Base-by-base conservation (phyloP, 1,140 invertebrate genomes). In the Heterodera carotae region DNA sequence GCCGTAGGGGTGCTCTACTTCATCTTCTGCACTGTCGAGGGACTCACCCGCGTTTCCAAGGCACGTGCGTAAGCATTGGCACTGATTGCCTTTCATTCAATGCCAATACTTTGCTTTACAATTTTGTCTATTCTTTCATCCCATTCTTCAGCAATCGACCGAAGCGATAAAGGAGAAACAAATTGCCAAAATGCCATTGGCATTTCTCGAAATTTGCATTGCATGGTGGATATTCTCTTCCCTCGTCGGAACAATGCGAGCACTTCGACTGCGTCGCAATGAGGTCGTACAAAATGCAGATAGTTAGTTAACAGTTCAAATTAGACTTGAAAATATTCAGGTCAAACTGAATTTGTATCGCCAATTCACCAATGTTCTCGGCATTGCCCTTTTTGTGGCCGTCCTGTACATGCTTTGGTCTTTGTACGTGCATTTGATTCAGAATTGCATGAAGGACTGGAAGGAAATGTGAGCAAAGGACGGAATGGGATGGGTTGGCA, bases 361-460 rank as follows among this genome's bases (percentile, higher is more conserved):
- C 81, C 93, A 96, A 89, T 97, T 97, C 88, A 96, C 94, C 43
- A 96, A 96, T 89, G 94, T 93, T 18, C 90, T 97, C 75, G 93
- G 94, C 84, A 94, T 96, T 88, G 92, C 93, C 72, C 93, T 96
- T 56, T 88, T 95, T 80, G 89, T 93, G 25, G 95, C 94, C 2
- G 91, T 96, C 67, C 90, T 93, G 69, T 96, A 94, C 88, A 96
- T 96, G 93, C 88, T 95, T 29, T 97, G 95, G 91, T 93, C 93
- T 2, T 91, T 96, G 78, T 92, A 92, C 89, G 91, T 92, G 75
- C 93, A 93, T 88, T 74, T 82, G 22, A 56, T 86, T 43, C 82
- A 85, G 60, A 70, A 76, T 25, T 83, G 88, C 86, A 78, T 88
- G 6, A 86, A 93, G 91, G 92, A 94, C 76, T 96, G 94, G 94